phyloP scores from a whole-genome alignment of 2,888 invertebrate species.

The Heliothis peltigera region DNA sequence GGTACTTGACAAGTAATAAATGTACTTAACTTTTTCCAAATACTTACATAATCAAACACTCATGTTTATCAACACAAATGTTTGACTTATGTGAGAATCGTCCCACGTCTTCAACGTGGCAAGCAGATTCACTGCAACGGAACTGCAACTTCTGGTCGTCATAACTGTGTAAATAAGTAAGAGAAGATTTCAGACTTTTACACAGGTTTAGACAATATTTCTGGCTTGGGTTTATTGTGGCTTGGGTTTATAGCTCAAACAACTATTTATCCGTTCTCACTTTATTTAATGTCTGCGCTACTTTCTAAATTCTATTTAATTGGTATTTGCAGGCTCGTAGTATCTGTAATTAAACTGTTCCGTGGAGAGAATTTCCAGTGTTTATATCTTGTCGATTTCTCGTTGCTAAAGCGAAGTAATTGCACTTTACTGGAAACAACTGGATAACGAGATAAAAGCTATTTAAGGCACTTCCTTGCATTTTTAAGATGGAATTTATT shows the following conservation, averaged over 20 bases:
- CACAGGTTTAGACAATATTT: too few relatives aligned
- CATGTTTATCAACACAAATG: too few relatives aligned
- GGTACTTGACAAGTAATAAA: too few relatives aligned
- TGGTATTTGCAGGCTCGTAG: conserved; percentile 1
- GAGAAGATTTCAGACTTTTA: too few relatives aligned
- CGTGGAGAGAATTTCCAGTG: conserved; percentile 9
- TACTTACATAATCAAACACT: too few relatives aligned
- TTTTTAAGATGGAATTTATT: conserved; percentile 19
- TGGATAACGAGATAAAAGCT: conserved; percentile 34
- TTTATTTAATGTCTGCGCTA: neutral
- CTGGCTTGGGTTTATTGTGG: too few relatives aligned
- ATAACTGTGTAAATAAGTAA: too few relatives aligned
- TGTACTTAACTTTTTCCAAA: too few relatives aligned
- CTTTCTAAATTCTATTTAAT: conserved; percentile 9
- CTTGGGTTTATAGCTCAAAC: neutral
- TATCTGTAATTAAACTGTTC: conserved; percentile 20
- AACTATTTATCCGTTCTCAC: neutral
- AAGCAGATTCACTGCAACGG: too few relatives aligned
- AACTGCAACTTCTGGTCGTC: too few relatives aligned
- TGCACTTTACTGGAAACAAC: conserved; percentile 33
- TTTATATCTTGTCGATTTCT: conserved; percentile 25
- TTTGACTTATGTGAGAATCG: too few relatives aligned
- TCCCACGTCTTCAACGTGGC: too few relatives aligned
- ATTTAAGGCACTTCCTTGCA: conserved; percentile 19
- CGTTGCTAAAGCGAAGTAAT: conserved; percentile 33